These are phyloP conservation scores for Cheirogaleus major DNA, from an alignment of 2,797 vertebrate species.

Conservation along the genomic window DNA sequence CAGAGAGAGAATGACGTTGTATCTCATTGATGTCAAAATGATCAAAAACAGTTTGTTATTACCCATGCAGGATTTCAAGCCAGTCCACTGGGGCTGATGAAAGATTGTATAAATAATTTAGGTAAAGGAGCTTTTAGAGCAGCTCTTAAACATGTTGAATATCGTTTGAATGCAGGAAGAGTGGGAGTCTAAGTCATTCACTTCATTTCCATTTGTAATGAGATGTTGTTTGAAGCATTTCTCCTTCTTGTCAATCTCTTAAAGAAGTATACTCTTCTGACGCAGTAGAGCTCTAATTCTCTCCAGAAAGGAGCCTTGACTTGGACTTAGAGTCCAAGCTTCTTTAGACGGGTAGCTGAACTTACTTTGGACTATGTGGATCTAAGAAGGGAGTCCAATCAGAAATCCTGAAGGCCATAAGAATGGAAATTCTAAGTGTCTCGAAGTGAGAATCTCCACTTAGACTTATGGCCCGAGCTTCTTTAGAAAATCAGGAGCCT, in stretches of 20 bases:
- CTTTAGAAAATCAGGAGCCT: neutral
- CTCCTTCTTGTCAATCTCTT: constrained; percentile 66
- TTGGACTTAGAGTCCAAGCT: neutral
- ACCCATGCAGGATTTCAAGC: constrained; percentile 10
- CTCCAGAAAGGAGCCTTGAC: neutral
- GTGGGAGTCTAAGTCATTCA: constrained; percentile 60
- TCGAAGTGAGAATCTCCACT: neutral
- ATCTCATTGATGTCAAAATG: neutral
- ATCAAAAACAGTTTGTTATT: constrained; percentile 31
- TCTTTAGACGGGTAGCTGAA: neutral
- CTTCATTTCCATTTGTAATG: constrained; percentile 73
- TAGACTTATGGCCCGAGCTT: neutral
- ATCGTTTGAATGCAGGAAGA: constrained; percentile 67
- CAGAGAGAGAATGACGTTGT: constrained; percentile 34
- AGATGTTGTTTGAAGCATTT: constrained; percentile 73
- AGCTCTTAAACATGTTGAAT: constrained; percentile 52
- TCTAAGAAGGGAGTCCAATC: neutral
- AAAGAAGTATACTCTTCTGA: constrained; percentile 52
- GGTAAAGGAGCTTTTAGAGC: constrained; percentile 30
- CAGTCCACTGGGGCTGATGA: neutral
- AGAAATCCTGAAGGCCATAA: neutral
- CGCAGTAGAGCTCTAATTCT: neutral
- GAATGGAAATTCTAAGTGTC: neutral
- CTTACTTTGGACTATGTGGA: neutral
- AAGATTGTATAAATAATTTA: constrained; percentile 29